Conservation (phyloP, 92 coral and sea anemone species). For the Virgularia gustaviana region DNA sequence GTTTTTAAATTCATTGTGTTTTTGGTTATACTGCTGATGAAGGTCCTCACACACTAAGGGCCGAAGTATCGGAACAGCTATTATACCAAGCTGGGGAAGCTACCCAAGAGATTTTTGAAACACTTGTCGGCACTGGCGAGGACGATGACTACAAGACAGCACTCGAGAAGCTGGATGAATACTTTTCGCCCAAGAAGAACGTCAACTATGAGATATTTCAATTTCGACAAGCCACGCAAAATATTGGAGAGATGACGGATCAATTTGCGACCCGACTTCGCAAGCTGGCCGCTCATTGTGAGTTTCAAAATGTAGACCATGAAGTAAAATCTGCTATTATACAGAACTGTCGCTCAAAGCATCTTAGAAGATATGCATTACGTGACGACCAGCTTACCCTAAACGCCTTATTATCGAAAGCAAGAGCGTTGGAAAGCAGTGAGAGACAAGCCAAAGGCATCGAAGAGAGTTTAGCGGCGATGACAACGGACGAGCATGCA, state of each 20-base stretch:
- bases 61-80: too few relatives aligned
- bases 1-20: too few relatives aligned
- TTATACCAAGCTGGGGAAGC: conserved; percentile 2
- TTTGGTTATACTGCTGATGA: too few relatives aligned
- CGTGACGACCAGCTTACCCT: background rate
- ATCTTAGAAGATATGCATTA: background rate
- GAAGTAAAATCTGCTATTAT: too few relatives aligned
- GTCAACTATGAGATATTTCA: conserved; percentile 27
- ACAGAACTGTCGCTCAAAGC: conserved; percentile 8
- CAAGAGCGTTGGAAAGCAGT: background rate
- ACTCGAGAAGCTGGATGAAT: conserved; percentile 8
- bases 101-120: conserved; percentile 10
- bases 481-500: background rate
- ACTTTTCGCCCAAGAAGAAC: conserved; percentile 36
- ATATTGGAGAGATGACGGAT: conserved; percentile 3
- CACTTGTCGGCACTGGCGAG: conserved; percentile 15
- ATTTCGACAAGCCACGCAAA: conserved; percentile 4
- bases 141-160: conserved; percentile 8
- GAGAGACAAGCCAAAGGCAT: background rate
- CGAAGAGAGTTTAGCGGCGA: background rate
- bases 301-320: too few relatives aligned
- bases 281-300: too few relatives aligned
- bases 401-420: background rate
- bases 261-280: conserved; percentile 2
- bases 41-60: too few relatives aligned